Evolutionary conservation across 1,140 invertebrate species (phyloP), one percentile per base, ranked within the genome.

Genomic region (Lasioglossum baleicum): DNA sequence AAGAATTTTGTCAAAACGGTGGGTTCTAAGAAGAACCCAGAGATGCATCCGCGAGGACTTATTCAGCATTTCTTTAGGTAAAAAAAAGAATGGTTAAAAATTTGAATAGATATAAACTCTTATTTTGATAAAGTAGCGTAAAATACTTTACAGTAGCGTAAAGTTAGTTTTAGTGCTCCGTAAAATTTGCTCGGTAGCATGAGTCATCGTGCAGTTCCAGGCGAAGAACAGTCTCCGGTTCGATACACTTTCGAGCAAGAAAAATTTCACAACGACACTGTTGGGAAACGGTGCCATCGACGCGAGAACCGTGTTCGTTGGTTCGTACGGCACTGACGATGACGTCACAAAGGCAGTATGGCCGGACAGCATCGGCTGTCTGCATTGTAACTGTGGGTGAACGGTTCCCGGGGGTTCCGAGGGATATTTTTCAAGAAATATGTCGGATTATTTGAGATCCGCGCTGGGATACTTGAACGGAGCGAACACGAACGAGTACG

Each of bases 401-500:
- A 83, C 63, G 67, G 63, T 68, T 82, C 80, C 42, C 48, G 80
- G 64, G 63, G 78, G 82, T 74, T 81, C 70, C 68, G 79, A 84
- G 77, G 71, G 78, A 85, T 72, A 79, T 75, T 81, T 86, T 74
- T 83, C 60, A 86, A 68, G 44, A 87, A 89, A 80, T 82, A 93
- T 93, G 92, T 93, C 92, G 84, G 92, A 93, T 87, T 93, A 93
- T 76, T 89, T 93, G 65, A 91, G 82, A 80, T 92, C 92, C 20
- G 92, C 92, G 17, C 64, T 93, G 66, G 92, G 91, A 20, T 93
- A 93, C 73, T 86, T 93, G 35, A 93, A 93, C 44, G 90, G 89
- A 60, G 84, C 85, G 56, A 90, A 82, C 69, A 88, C 87, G 87
- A 98, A 98, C 94, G 97, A 97, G 92, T 98, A 98, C 93, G 96